Evolutionary conservation across 2,888 invertebrate genomes (phyloP).

Genomic region (Sceliomorpha sp.): DNA sequence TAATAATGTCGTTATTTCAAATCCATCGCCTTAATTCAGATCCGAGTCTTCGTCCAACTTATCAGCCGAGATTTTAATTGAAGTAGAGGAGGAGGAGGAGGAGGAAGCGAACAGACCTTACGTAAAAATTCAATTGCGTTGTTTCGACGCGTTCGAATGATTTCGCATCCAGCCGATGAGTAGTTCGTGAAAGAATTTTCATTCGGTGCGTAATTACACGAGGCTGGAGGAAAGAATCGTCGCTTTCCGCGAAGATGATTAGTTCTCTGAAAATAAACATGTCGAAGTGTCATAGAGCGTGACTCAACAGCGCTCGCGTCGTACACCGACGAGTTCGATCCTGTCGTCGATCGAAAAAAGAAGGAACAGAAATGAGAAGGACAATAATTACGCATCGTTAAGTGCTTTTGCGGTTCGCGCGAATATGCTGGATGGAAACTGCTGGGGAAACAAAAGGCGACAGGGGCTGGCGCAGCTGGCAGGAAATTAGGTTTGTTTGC

Average conservation of each 20-base stretch:
- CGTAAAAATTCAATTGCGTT: conserved; percentile 50
- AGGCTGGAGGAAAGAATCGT: conserved; percentile 11
- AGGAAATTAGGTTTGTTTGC: not conserved
- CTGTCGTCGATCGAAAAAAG: too few species aligned
- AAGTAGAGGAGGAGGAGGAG: conserved; percentile 27
- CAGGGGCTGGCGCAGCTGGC: not conserved
- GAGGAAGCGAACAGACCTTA: conserved; percentile 36
- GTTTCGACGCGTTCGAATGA: conserved; percentile 37
- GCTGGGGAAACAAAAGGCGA: not conserved
- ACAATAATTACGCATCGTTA: not conserved
- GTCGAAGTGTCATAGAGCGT: conserved; percentile 5
- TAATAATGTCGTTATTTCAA: too few species aligned
- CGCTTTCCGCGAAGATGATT: conserved; percentile 28
- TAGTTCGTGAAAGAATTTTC: conserved; percentile 14
- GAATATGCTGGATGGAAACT: not conserved
- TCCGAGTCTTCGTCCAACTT: conserved; percentile 10
- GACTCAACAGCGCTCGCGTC: conserved; percentile 5
- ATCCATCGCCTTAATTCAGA: conserved; percentile 28
- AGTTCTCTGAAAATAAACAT: conserved; percentile 10
- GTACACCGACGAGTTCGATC: too few species aligned
- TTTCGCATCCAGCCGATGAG: conserved; percentile 15
- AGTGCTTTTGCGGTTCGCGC: not conserved
- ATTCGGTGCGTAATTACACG: not conserved
- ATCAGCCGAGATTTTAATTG: conserved; percentile 34
- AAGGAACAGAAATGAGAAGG: not conserved